Percentiles rank a stretch among this genome's conserved stretches.
phyloP scores from a whole-genome alignment of 2,113 vertebrate species.

The Vanacampus margaritifer region DNA sequence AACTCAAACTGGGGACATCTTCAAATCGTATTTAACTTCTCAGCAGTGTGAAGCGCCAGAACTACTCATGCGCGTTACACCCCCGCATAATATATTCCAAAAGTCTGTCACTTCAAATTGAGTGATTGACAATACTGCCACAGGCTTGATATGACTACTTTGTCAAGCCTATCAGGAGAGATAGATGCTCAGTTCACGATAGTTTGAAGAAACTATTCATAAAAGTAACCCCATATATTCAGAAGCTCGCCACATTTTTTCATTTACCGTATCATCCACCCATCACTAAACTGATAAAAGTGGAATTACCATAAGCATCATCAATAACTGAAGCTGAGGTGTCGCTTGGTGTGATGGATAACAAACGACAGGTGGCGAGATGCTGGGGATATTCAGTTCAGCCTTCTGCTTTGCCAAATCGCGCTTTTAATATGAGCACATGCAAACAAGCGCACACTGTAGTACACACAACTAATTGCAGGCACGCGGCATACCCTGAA shows the following conservation, averaged over 20 bases:
- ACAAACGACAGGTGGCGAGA: conserved; percentile 48
- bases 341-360: conserved; percentile 52
- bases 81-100: conserved; percentile 5
- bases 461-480: background rate
- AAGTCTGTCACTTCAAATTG: conserved; percentile 13
- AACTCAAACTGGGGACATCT: conserved; percentile 12
- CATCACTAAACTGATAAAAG: conserved; percentile 53
- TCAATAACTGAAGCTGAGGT: conserved; percentile 57
- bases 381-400: conserved; percentile 41
- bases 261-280: conserved; percentile 49
- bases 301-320: conserved; percentile 58
- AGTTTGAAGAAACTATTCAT: conserved; percentile 57
- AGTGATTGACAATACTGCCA: conserved; percentile 1
- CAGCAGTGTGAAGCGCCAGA: background rate
- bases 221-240: conserved; percentile 53
- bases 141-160: conserved; percentile 34
- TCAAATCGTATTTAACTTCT: background rate
- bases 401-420: conserved; percentile 10
- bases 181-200: conserved; percentile 42
- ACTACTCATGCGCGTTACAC: background rate
- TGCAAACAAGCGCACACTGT: background rate
- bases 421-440: conserved; percentile 11
- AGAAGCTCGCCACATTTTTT: conserved; percentile 39
- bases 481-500: background rate
- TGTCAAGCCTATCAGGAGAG: conserved; percentile 42